Conservation (phyloP, 2,888 invertebrate species). For the Silvanus unidentatus region DNA sequence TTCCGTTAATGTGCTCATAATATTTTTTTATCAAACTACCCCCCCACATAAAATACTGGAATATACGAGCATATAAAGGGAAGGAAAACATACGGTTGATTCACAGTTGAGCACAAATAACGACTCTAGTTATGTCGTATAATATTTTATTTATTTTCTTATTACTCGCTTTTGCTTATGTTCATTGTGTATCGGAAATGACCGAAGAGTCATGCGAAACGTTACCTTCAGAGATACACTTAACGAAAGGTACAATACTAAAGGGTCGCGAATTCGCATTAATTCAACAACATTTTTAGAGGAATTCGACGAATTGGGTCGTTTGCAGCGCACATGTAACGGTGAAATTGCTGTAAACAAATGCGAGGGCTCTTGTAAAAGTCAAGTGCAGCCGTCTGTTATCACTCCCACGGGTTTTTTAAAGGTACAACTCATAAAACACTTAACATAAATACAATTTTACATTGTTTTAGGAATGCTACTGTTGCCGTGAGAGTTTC, state of each 20-base stretch:
- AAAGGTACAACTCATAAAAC: slow-evolving; percentile 53
- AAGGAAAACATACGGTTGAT: background rate
- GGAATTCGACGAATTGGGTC: slow-evolving; percentile 82
- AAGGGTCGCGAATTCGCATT: background rate
- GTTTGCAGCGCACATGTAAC: slow-evolving; percentile 78
- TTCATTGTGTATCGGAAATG: slow-evolving; percentile 32
- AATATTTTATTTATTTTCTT: background rate
- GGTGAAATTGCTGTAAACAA: slow-evolving; percentile 87
- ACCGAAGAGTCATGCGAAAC: slow-evolving; percentile 79
- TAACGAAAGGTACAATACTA: slow-evolving; percentile 67
- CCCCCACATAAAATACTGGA: too few relatives aligned
- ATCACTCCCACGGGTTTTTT: slow-evolving; percentile 82
- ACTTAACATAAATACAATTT: background rate
- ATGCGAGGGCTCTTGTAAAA: slow-evolving; percentile 88
- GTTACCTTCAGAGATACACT: slow-evolving; percentile 76
- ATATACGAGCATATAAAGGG: background rate
- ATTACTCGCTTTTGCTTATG: slow-evolving; percentile 20
- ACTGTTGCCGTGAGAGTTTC: slow-evolving; percentile 84
- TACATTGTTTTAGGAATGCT: slow-evolving; percentile 67
- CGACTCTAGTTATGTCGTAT: background rate
- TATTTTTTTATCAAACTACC: too few relatives aligned
- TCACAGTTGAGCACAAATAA: background rate
- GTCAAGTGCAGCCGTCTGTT: slow-evolving; percentile 88
- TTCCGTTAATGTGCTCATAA: too few relatives aligned
- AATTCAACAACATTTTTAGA: slow-evolving; percentile 57